A percentile compares a stretch with the other conserved stretches of the same genome.
phyloP scores from a whole-genome alignment of 2,113 vertebrate genomes.

The Prochilodus magdalenae region DNA sequence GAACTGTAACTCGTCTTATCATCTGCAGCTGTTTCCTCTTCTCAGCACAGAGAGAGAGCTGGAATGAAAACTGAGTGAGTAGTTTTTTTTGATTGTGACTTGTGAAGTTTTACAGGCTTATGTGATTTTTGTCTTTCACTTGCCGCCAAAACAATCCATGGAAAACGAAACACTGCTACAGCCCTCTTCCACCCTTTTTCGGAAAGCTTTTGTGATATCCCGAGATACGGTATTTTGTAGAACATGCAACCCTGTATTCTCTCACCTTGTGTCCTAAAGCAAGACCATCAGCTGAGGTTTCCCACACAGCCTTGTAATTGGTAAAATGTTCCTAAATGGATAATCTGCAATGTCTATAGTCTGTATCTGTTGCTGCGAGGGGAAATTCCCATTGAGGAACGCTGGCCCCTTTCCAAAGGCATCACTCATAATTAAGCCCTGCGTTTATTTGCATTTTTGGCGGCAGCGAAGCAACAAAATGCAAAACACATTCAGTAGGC shows the following conservation, averaged over 20 bases:
- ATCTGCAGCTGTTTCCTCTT: too few species aligned
- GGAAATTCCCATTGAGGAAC: background rate
- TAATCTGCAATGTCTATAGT: background rate
- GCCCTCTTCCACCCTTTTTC: background rate
- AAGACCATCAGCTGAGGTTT: background rate
- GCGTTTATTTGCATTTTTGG: background rate
- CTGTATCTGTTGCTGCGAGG: background rate
- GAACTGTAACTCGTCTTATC: too few species aligned
- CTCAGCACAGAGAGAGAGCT: too few species aligned
- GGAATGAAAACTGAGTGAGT: too few species aligned
- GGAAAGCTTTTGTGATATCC: background rate
- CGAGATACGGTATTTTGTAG: background rate
- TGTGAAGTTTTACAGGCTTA: too few species aligned
- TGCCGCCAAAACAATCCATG: too few species aligned
- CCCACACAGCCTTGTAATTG: background rate
- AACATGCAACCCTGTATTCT: background rate
- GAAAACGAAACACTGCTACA: background rate
- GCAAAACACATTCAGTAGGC: background rate
- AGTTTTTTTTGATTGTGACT: too few species aligned
- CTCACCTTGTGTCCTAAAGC: background rate
- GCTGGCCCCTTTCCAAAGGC: background rate
- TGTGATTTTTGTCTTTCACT: too few species aligned
- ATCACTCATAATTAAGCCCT: background rate
- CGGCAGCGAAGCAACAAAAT: background rate
- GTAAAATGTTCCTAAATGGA: background rate